These are phyloP conservation scores for Scaeva pyrastri DNA, from an alignment of 2,888 invertebrate genomes.

Conservation along the genomic window DNA sequence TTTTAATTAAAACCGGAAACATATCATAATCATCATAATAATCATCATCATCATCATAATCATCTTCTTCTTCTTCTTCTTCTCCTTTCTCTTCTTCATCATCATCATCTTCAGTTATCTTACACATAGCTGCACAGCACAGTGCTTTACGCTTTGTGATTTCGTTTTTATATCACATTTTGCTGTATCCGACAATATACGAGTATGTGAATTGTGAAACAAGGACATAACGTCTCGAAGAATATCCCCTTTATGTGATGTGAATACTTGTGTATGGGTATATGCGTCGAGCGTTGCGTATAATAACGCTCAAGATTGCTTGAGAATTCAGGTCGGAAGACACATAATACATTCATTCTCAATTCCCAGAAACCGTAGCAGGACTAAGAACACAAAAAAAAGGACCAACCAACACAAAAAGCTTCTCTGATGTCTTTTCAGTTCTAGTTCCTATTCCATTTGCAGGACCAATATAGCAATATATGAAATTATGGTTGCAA, in stretches of 20 bases:
- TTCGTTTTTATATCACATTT: slow-evolving; percentile 53
- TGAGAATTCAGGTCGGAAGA: slow-evolving; percentile 66
- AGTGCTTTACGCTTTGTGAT: slow-evolving; percentile 64
- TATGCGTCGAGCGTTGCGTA: slow-evolving; percentile 39
- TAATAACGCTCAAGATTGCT: slow-evolving; percentile 56
- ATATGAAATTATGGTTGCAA: slow-evolving; percentile 75
- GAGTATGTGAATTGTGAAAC: no score
- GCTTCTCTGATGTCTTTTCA: slow-evolving; percentile 15
- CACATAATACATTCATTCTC: slow-evolving; percentile 34
- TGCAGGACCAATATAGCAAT: slow-evolving; percentile 69
- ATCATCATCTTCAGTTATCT: slow-evolving; percentile 6
- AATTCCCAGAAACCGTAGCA: slow-evolving; percentile 27
- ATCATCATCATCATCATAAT: slow-evolving; percentile 31
- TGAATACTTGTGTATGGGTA: slow-evolving; percentile 63
- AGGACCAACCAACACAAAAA: slow-evolving; percentile 23
- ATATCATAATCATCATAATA: slow-evolving; percentile 62
- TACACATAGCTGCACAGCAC: slow-evolving; percentile 13
- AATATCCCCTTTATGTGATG: slow-evolving; percentile 59
- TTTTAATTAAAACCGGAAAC: slow-evolving; percentile 74
- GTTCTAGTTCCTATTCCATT: neutral
- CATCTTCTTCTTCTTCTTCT: neutral
- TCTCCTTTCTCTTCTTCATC: neutral
- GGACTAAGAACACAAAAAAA: slow-evolving; percentile 11
- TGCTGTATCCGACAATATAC: slow-evolving; percentile 6
- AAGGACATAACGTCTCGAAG: slow-evolving; percentile 49